phyloP scores from a whole-genome alignment of 2,113 vertebrate genomes.

The Eolophus roseicapilla region DNA sequence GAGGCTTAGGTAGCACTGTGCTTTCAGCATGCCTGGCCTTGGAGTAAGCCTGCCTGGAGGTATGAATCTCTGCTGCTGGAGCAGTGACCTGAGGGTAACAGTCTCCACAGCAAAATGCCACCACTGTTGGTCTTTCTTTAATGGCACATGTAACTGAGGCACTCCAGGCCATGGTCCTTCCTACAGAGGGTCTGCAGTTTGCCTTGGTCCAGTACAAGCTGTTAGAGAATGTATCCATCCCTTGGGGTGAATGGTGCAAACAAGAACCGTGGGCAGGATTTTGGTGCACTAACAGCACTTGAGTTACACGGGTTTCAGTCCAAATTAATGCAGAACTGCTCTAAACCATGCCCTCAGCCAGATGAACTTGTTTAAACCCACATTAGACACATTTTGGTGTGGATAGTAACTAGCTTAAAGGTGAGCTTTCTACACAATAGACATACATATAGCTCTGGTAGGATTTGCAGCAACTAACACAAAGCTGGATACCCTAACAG shows the following conservation, averaged over 20 bases:
- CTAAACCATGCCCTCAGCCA: neutral
- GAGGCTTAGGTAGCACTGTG: neutral
- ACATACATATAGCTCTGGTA: neutral
- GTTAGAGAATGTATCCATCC: neutral
- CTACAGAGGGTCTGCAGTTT: neutral
- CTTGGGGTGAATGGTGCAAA: neutral
- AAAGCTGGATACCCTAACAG: neutral
- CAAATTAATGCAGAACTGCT: neutral
- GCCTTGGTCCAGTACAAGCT: neutral
- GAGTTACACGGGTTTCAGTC: neutral
- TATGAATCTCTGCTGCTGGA: neutral
- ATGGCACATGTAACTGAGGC: accelerated
- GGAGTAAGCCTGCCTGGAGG: neutral
- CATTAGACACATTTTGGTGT: neutral
- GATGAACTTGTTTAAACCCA: neutral
- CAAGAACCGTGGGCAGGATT: neutral
- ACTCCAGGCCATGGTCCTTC: accelerated
- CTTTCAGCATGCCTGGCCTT: neutral
- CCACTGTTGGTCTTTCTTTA: neutral
- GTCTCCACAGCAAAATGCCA: neutral
- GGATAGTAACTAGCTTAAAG: neutral
- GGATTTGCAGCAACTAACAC: neutral
- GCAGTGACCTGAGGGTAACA: neutral
- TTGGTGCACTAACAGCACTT: neutral
- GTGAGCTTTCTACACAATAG: neutral